Base-by-base conservation (phyloP, 2,888 invertebrate species). In the Uloborus plumipes region DNA sequence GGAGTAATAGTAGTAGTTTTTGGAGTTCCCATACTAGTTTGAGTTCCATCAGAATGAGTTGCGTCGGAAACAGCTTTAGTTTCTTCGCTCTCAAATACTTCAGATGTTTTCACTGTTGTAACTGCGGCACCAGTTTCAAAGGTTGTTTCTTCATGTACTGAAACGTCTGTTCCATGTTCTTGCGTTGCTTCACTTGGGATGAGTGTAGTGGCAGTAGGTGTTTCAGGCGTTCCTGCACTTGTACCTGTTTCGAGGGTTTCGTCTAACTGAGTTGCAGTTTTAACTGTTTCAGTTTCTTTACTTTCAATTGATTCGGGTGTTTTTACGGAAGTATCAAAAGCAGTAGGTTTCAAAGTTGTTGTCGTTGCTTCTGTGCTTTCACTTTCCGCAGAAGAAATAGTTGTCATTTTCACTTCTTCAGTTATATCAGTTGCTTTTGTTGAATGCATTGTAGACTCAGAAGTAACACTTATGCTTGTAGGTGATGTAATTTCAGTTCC, bases 201-300 rank as follows among this genome's bases (percentile, higher is more conserved):
- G 67, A 49, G 58, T 18, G 20, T n/a, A 65, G 61, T 72, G 64
- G 50, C 20, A 70, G 61, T 39, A 14, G 66, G 11, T 65, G 20
- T 13, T 49, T 39, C 55, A 9, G 75, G 18, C 18, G 53, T 6
- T 53, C 53, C n/a, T 53, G 13, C 6, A 9, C n/a, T 1, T 11
- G 53, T 1, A n/a, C 0, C 53, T 4, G 18, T 53, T 11, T 4
- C 53, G 16, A 18, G 18, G 53, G 6, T 13, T 53, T 53, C 53
- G 6, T 53, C 18, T 53, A 13, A 53, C 13, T 16, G 16, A n/a
- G 53, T 53, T 53, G 13, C 16, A 7, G 0, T 53, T n/a, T 0
- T 53, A 53, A 9, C 61, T 20, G 70, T 67, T 55, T 53, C 16
- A 9, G 71, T 62, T 13, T 15, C 7, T 31, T 13, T 62, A 47